Base-by-base conservation (phyloP, 2,113 vertebrate genomes). In the Eubucco bourcierii region DNA sequence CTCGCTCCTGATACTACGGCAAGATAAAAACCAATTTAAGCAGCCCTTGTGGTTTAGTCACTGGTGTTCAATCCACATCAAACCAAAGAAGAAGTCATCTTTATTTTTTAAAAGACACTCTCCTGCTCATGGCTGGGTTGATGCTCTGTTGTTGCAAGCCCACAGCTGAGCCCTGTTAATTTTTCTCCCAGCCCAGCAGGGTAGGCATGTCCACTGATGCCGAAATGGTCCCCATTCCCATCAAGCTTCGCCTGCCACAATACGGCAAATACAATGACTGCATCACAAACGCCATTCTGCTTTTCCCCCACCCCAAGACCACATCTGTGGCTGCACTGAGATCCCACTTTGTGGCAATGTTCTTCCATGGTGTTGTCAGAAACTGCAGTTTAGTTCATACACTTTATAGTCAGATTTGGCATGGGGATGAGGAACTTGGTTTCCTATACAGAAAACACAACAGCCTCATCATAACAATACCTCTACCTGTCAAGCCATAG, bases 161-260 rank as follows among this genome's bases (percentile, higher is more conserved):
- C 88, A 79, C 92, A 94, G 95, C 96, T 95, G 93, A 97, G 92
- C 93, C 91, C 92, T 52, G 91, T 93, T 96, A 88, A 94, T 96
- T 97, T 95, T 95, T 94, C 84, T 82, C 86, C 73, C 53, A 96
- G 92, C 81, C 84, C 93, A 94, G 95, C 84, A 79, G 91, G 85
- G 87, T 59, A 61, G 71, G 68, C 91, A 79, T 73, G 68, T 73
- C 95, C 8, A 7, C 87, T 64, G 88, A 85, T 81, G 86, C 93
- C 90, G 88, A 80, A 95, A 96, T 18, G 67, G 93, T 94, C 80
- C 71, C 55, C 37, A 31, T 95, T 92, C 92, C 91, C 92, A 73
- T 11, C 67, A 87, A 95, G 96, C 94, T 55, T 83, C 3, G 58
- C 83, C 94, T 93, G 92, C 90, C 93, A 95, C 92, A 91, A 80